A percentile compares a stretch with the other conserved stretches of the same genome.
These are phyloP conservation scores for Zygothrica quintamaculata DNA, from an alignment of 2,888 invertebrate species.

Conservation along the genomic window DNA sequence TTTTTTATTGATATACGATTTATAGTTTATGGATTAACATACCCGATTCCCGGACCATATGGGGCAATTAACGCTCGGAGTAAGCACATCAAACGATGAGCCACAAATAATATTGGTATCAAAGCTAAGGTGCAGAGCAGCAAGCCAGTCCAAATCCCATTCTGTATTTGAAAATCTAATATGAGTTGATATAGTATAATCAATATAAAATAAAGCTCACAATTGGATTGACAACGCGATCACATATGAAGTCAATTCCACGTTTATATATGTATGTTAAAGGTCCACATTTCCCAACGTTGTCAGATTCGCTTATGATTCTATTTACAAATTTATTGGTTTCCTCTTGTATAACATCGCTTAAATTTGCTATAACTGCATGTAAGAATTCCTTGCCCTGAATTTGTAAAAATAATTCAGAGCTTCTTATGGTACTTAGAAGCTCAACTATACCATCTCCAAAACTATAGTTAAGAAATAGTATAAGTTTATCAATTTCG, in stretches of 20 bases:
- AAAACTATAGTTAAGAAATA: constrained; percentile 35
- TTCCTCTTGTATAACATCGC: background rate
- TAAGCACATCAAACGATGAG: constrained; percentile 92
- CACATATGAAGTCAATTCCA: constrained; percentile 34
- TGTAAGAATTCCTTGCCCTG: constrained; percentile 27
- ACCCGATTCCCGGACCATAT: too few species aligned
- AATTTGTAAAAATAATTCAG: constrained; percentile 29
- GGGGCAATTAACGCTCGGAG: too few species aligned
- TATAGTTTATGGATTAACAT: too few species aligned
- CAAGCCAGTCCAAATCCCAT: constrained; percentile 96
- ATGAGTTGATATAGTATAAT: too few species aligned
- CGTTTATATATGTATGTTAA: constrained; percentile 32
- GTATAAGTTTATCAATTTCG: constrained; percentile 34
- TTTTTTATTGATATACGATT: too few species aligned
- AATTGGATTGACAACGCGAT: constrained; percentile 47
- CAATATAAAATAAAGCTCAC: constrained; percentile 37
- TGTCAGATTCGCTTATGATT: constrained; percentile 10
- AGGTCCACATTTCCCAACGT: constrained; percentile 46
- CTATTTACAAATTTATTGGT: constrained; percentile 16
- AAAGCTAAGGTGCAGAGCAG: constrained; percentile 92
- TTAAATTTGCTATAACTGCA: constrained; percentile 36
- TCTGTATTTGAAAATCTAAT: constrained; percentile 88
- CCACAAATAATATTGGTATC: constrained; percentile 91
- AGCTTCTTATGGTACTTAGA: background rate
- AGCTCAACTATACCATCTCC: constrained; percentile 1